These are phyloP conservation scores for Pristionchus japonicus DNA, from an alignment of 2,888 invertebrate genomes.

Conservation along the genomic window DNA sequence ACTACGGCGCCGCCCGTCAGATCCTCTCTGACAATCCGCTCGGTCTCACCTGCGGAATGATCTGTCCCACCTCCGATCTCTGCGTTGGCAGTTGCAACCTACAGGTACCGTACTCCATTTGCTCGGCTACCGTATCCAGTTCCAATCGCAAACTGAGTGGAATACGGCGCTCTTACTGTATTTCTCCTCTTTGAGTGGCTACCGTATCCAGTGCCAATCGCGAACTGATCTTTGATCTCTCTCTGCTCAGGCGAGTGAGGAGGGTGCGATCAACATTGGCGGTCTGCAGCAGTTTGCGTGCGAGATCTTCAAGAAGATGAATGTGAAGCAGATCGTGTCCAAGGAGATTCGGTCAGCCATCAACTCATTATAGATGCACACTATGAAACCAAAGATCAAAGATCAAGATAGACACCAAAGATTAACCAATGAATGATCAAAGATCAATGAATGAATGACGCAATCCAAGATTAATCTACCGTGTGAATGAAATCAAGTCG, in stretches of 20 bases:
- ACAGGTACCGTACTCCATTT: slow-evolving; percentile 73
- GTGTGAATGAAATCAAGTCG: no score
- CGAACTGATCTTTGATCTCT: neutral
- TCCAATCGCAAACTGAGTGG: no score
- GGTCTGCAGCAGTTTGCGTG: slow-evolving; percentile 97
- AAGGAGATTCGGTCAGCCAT: slow-evolving; percentile 78
- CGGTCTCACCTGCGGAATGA: slow-evolving; percentile 96
- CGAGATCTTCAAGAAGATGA: slow-evolving; percentile 95
- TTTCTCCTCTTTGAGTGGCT: neutral
- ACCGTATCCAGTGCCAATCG: neutral
- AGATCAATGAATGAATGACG: no score
- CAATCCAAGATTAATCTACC: no score
- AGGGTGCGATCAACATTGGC: slow-evolving; percentile 98
- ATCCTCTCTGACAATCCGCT: slow-evolving; percentile 97
- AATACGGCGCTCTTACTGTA: neutral
- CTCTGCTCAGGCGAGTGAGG: slow-evolving; percentile 85
- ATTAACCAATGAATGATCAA: no score
- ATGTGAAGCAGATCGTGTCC: slow-evolving; percentile 88
- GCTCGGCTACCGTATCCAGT: no score
- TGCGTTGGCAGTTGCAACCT: slow-evolving; percentile 98
- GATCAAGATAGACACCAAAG: no score
- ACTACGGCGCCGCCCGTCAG: slow-evolving; percentile 93
- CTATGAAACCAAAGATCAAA: no score
- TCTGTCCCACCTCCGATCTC: slow-evolving; percentile 97
- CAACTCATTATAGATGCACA: neutral